These are phyloP conservation scores for Diphyllodes magnificus DNA, from an alignment of 2,113 vertebrate species.

Conservation along the genomic window DNA sequence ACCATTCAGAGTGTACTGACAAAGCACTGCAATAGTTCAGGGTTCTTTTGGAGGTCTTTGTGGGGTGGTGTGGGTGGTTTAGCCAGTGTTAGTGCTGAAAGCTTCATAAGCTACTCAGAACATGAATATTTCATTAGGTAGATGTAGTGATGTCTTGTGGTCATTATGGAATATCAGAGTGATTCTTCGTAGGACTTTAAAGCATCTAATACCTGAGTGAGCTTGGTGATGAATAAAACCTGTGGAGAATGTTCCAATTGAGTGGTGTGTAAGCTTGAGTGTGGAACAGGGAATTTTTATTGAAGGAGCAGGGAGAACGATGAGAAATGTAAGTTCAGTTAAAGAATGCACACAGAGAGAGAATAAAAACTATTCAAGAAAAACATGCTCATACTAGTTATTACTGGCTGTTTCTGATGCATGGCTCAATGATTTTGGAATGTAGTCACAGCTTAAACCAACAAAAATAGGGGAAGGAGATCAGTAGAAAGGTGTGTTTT, in stretches of 20 bases:
- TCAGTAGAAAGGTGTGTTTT: not conserved
- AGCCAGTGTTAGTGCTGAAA: not conserved
- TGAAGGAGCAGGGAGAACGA: not conserved
- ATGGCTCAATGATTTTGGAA: not conserved
- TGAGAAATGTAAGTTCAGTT: not conserved
- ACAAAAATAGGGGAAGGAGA: not conserved
- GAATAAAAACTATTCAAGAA: not conserved
- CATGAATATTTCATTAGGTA: not conserved
- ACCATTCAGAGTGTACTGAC: not conserved
- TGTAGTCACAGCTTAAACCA: not conserved
- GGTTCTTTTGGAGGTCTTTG: not conserved
- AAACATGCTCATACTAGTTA: not conserved
- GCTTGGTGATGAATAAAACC: not conserved
- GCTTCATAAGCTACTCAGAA: not conserved
- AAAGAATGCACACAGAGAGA: not conserved
- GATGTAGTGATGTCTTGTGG: not conserved
- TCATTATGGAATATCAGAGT: not conserved
- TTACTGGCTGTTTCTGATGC: not conserved
- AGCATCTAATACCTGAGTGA: not conserved
- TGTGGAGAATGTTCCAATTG: not conserved
- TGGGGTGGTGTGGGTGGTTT: not conserved
- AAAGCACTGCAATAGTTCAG: not conserved
- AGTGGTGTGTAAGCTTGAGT: not conserved
- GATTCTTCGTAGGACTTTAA: not conserved
- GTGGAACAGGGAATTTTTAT: not conserved